Evolutionary conservation across 2,888 invertebrate species (phyloP).

Genomic region (Drosophila gaucha): DNA sequence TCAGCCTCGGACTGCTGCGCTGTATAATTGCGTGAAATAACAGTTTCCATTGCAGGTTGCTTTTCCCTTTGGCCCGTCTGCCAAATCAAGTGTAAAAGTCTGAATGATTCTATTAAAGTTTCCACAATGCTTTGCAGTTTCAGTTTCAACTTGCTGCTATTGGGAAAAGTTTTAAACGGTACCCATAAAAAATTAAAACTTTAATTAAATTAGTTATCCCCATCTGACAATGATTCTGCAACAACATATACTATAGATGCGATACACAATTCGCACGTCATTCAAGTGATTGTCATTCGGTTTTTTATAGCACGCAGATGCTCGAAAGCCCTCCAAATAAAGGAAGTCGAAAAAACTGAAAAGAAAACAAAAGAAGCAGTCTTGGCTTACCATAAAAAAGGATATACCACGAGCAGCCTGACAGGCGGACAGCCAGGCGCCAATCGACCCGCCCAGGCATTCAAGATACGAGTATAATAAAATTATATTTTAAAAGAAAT

Average conservation of each 20-base stretch:
- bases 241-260: background rate
- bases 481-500: slow-evolving; percentile 20
- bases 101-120: slow-evolving; percentile 50
- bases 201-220: slow-evolving; percentile 28
- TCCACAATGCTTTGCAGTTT: slow-evolving; percentile 3
- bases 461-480: slow-evolving; percentile 23
- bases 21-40: slow-evolving; percentile 49
- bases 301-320: slow-evolving; percentile 16
- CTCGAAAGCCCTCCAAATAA: slow-evolving; percentile 17
- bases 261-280: slow-evolving; percentile 38
- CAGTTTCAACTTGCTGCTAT: background rate
- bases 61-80: slow-evolving; percentile 7
- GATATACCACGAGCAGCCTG: slow-evolving; percentile 22
- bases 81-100: slow-evolving; percentile 59
- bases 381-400: slow-evolving; percentile 32
- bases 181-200: slow-evolving; percentile 28
- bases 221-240: slow-evolving; percentile 21
- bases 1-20: slow-evolving; percentile 1
- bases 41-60: slow-evolving; percentile 23
- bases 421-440: slow-evolving; percentile 37
- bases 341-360: slow-evolving; percentile 20
- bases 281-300: slow-evolving; percentile 41
- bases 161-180: background rate
- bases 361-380: slow-evolving; percentile 28
- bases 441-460: slow-evolving; percentile 18